phyloP scores from a whole-genome alignment of 2,888 invertebrate genomes.

The Desoria tigrina region DNA sequence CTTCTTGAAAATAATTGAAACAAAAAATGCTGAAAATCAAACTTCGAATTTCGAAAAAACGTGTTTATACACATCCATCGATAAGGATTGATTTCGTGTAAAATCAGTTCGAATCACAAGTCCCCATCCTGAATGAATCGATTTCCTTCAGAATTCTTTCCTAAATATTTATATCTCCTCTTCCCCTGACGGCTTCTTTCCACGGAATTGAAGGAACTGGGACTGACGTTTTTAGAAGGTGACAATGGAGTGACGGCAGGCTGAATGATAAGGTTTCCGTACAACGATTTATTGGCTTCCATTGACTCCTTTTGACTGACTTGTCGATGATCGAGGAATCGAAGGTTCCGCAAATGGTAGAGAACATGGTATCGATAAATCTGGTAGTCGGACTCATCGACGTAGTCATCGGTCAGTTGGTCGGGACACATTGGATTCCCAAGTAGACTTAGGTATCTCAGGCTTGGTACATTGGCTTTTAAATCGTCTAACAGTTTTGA shows the following conservation, averaged over 20 bases:
- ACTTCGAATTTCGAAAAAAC: too few relatives aligned
- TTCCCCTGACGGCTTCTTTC: conserved; percentile 67
- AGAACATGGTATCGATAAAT: conserved; percentile 79
- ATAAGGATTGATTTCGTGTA: not conserved
- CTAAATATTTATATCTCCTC: conserved; percentile 78
- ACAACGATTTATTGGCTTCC: conserved; percentile 64
- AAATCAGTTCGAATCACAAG: too few relatives aligned
- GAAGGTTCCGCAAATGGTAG: conserved; percentile 68
- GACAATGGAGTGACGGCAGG: conserved; percentile 34
- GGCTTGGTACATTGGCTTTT: conserved; percentile 66
- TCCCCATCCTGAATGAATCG: conserved; percentile 84
- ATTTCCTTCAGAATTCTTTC: conserved; percentile 89
- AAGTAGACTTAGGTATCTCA: conserved; percentile 82
- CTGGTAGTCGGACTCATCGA: conserved; percentile 80
- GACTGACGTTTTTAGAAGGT: conserved; percentile 4
- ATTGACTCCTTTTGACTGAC: conserved; percentile 66
- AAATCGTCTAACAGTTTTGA: conserved; percentile 69
- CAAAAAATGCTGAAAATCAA: too few relatives aligned
- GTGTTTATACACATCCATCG: too few relatives aligned
- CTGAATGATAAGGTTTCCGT: conserved; percentile 28
- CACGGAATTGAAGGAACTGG: not conserved
- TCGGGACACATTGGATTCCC: conserved; percentile 87
- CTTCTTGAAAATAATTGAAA: too few relatives aligned
- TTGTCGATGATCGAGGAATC: conserved; percentile 76
- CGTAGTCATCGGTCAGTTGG: conserved; percentile 58